Evolutionary conservation across 2,888 invertebrate species (phyloP), one percentile per base, ranked within the genome.

Genomic region (Keiferia lycopersicella): DNA sequence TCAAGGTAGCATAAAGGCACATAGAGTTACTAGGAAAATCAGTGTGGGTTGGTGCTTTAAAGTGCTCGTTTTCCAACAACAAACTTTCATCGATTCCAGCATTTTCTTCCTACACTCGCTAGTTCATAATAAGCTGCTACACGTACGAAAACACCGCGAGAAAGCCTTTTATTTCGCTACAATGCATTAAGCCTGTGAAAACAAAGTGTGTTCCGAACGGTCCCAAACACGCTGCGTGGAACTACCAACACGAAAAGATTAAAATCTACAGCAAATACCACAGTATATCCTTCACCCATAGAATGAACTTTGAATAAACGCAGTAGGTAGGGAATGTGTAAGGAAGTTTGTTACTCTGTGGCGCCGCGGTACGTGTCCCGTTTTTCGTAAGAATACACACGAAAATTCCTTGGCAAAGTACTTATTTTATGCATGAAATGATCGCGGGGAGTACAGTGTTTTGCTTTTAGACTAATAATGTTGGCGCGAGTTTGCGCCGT

Each of bases 391-490:
- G 70, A 71, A 62, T 67, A 69, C 65, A 68, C 66, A 61, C 67
- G 70, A 69, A 75, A 81, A 79, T 77, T 81, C 80, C 81, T 78
- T 78, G 74, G 71, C 75, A 70, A 18, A 67, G 69, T 67, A 69
- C 73, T 77, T 80, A 81, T 81, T 83, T 80, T 78, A 81, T 81
- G 82, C 83, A 76, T 77, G 81, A 75, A 69, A 73, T 73, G 73
- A 69, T 74, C 78, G 73, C 70, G 73, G 70, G 65, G 74, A 64
- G 76, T 70, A 69, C 85, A 85, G 72, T 79, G 84, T 81, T 86
- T 85, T 80, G 82, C 86, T 86, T 81, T 86, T 84, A 86, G 80
- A 53, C 78, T 82, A 79, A 82, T 83, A 82, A 80, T 80, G 78
- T 77, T 67, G 64, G 66, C 26, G 41, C 65, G 65, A 39, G 62